Percentiles rank a stretch among this genome's conserved stretches.
Evolutionary conservation across 2,113 vertebrate genomes (phyloP).

Genomic region (Tachycineta bicolor): DNA sequence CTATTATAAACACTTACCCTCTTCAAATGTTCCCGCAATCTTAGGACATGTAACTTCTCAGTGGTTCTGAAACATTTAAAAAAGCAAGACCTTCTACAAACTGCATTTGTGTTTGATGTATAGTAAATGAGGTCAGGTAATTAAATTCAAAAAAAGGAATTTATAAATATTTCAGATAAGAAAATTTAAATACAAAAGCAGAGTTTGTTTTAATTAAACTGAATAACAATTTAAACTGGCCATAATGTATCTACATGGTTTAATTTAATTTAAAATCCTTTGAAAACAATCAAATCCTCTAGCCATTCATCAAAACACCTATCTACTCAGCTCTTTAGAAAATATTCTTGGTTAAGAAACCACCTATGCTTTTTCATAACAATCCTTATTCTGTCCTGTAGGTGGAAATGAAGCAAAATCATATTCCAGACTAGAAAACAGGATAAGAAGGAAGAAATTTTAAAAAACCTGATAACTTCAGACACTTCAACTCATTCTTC

Average conservation of each 20-base stretch:
- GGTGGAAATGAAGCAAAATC: constrained; percentile 64
- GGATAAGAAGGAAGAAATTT: constrained; percentile 70
- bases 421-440: constrained; percentile 69
- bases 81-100: constrained; percentile 81
- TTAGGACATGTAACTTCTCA: constrained; percentile 53
- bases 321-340: constrained; percentile 55
- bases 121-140: constrained; percentile 81
- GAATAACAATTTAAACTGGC: constrained; percentile 71
- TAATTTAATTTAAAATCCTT: constrained; percentile 73
- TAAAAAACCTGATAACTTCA: constrained; percentile 73
- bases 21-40: constrained; percentile 73
- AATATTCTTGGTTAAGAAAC: constrained; percentile 59
- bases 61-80: constrained; percentile 76
- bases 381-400: constrained; percentile 56
- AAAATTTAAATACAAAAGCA: constrained; percentile 86
- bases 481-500: constrained; percentile 69
- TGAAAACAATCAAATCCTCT: constrained; percentile 63
- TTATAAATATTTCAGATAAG: constrained; percentile 83
- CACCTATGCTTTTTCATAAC: constrained; percentile 37
- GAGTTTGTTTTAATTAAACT: constrained; percentile 76
- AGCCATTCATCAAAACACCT: constrained; percentile 58
- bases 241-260: constrained; percentile 70
- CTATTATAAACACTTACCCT: constrained; percentile 75
- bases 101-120: constrained; percentile 70
- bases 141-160: constrained; percentile 80